Evolutionary conservation across 2,888 invertebrate genomes (phyloP).

Genomic region (Eupithecia exiguata): DNA sequence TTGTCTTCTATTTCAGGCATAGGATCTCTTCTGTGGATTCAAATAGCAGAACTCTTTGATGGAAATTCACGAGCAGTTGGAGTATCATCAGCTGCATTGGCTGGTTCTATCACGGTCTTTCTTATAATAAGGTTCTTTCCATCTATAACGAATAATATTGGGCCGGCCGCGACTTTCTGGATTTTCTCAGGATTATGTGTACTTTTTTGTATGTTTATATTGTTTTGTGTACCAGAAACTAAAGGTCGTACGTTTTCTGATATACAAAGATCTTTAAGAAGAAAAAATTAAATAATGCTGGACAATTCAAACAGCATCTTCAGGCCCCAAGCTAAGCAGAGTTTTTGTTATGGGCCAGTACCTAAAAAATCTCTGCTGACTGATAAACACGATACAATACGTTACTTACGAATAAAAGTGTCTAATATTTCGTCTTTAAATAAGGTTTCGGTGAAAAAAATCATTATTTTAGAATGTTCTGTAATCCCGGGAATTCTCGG

Average conservation of each 20-base stretch:
- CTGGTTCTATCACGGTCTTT: slow-evolving; percentile 26
- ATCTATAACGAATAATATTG: slow-evolving; percentile 30
- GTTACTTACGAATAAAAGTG: no score
- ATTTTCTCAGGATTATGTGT: slow-evolving; percentile 33
- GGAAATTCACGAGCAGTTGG: slow-evolving; percentile 39
- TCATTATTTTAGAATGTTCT: no score
- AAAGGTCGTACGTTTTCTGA: slow-evolving; percentile 40
- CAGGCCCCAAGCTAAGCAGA: no score
- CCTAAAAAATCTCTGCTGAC: no score
- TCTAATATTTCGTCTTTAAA: no score
- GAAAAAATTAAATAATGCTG: neutral
- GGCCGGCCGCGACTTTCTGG: slow-evolving; percentile 40
- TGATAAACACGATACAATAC: no score
- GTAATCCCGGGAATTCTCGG: no score
- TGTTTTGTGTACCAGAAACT: slow-evolving; percentile 41
- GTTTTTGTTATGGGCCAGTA: no score
- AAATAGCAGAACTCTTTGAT: slow-evolving; percentile 27
- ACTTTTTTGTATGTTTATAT: slow-evolving; percentile 15
- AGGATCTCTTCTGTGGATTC: slow-evolving; percentile 19
- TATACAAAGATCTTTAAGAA: slow-evolving; percentile 35
- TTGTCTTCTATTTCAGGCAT: slow-evolving; percentile 18
- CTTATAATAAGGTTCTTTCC: slow-evolving; percentile 40
- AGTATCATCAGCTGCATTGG: slow-evolving; percentile 4
- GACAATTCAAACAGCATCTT: no score
- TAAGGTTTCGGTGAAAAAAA: no score